These are phyloP conservation scores for Urechis unicinctus DNA, from an alignment of 2,888 invertebrate species.

Conservation along the genomic window DNA sequence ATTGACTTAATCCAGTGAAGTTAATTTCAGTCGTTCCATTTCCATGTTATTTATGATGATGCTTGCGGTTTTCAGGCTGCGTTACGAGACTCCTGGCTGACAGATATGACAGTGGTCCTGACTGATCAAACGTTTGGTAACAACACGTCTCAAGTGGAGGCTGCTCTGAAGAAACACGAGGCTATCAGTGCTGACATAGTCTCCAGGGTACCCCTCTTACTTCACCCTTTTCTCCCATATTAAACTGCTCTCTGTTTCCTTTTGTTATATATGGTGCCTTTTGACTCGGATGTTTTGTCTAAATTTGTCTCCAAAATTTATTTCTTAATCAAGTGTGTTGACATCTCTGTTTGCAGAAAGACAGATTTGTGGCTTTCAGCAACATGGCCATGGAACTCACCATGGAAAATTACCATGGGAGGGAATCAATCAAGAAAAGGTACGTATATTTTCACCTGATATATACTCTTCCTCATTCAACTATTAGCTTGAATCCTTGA, in stretches of 20 bases:
- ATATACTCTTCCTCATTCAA: too few relatives aligned
- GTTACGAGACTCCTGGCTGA: constrained; percentile 87
- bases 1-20: neutral
- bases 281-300: too few relatives aligned
- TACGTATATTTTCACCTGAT: too few relatives aligned
- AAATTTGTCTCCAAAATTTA: too few relatives aligned
- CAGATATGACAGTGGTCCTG: constrained; percentile 94
- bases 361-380: constrained; percentile 86
- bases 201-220: constrained; percentile 69
- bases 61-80: constrained; percentile 61
- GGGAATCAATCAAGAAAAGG: constrained; percentile 63
- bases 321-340: constrained; percentile 7
- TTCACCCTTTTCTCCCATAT: too few relatives aligned
- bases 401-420: constrained; percentile 83
- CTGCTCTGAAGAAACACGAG: constrained; percentile 96
- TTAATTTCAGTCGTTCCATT: too few relatives aligned
- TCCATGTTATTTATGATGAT: constrained; percentile 18
- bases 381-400: constrained; percentile 90
- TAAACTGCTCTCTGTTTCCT: too few relatives aligned
- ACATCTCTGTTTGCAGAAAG: constrained; percentile 59
- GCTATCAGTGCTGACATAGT: constrained; percentile 95
- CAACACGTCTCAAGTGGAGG: constrained; percentile 87
- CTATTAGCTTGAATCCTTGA: too few relatives aligned
- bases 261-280: too few relatives aligned
- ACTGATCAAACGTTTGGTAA: constrained; percentile 61